A percentile compares a stretch with the other conserved stretches of the same genome.
Evolutionary conservation across 1,140 invertebrate genomes (phyloP).

Genomic region (Triops longicaudatus): DNA sequence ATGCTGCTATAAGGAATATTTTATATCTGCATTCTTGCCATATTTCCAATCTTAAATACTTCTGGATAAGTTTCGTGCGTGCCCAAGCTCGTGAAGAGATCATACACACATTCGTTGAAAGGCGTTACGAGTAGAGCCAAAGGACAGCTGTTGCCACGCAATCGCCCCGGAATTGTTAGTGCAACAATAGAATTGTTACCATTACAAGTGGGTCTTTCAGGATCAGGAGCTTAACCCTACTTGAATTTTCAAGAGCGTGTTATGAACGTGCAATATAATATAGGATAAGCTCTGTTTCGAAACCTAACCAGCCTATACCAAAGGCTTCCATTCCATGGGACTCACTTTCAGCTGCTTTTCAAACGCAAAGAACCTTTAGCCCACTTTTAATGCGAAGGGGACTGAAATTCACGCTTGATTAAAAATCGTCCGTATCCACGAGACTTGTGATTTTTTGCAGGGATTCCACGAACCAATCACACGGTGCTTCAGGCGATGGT

Average conservation of each 20-base stretch:
- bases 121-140: background rate
- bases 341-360: background rate
- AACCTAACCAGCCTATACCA: background rate
- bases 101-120: background rate
- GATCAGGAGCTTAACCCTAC: background rate
- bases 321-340: background rate
- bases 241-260: slow-evolving; percentile 15
- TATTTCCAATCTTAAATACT: background rate
- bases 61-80: background rate
- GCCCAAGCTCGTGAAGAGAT: background rate
- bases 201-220: background rate
- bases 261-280: background rate
- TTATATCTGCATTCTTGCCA: too few species aligned
- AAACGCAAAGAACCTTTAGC: background rate
- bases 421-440: too few species aligned
- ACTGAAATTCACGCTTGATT: too few species aligned
- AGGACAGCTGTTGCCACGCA: slow-evolving; percentile 1
- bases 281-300: background rate
- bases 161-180: slow-evolving; percentile 1
- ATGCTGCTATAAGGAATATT: too few species aligned
- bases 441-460: too few species aligned
- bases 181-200: background rate
- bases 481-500: background rate
- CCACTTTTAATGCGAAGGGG: background rate
- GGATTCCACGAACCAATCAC: too few species aligned